These are phyloP conservation scores for Propithecus coquereli DNA, from an alignment of 2,113 vertebrate genomes.

Conservation along the genomic window DNA sequence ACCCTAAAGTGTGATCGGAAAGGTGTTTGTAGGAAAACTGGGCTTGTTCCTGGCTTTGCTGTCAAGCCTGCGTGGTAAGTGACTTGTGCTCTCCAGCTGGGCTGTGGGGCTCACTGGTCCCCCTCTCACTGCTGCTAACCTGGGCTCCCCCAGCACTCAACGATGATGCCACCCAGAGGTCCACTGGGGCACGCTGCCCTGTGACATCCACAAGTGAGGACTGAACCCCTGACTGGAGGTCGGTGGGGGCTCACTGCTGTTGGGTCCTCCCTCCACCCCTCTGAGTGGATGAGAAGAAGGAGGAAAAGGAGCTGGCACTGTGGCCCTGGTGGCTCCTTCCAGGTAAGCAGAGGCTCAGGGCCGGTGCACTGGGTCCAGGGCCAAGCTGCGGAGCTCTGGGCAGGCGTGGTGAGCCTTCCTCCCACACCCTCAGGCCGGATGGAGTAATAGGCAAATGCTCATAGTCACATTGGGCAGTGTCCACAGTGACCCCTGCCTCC, in stretches of 20 bases:
- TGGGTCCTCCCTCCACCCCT: background rate
- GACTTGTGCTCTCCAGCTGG: background rate
- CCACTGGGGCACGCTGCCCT: background rate
- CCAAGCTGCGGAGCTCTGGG: background rate
- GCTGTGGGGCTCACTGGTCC: background rate
- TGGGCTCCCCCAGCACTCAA: background rate
- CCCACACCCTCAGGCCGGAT: background rate
- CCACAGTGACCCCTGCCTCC: background rate
- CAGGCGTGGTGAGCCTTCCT: background rate
- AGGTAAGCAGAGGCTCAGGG: background rate
- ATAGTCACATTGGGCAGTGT: too few species aligned
- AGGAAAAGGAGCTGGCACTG: background rate
- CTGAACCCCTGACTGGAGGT: background rate
- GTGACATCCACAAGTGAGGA: background rate
- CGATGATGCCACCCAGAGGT: background rate
- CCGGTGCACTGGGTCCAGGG: too few species aligned
- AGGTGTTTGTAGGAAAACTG: background rate
- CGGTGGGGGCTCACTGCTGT: background rate
- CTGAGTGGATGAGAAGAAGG: background rate
- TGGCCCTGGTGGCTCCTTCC: background rate
- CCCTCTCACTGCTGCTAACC: background rate
- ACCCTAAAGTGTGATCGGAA: background rate
- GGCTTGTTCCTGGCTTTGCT: background rate
- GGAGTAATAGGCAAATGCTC: background rate
- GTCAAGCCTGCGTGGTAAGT: too few species aligned